These are phyloP conservation scores for Ispidina lecontei DNA, from an alignment of 2,797 vertebrate species.

Conservation along the genomic window DNA sequence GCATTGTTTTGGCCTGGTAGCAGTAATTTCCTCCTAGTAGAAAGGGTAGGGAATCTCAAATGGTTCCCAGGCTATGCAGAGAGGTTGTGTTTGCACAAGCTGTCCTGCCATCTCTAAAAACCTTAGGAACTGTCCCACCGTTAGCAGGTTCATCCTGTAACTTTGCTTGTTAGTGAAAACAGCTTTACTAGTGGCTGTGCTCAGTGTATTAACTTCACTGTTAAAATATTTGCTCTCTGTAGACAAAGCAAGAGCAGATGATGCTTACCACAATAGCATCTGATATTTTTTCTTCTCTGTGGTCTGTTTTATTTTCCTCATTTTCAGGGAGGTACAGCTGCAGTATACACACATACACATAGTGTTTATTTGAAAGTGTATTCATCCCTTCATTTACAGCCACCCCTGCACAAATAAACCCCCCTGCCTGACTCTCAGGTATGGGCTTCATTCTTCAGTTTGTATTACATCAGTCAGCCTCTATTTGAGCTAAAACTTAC, in stretches of 20 bases:
- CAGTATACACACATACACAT: not conserved
- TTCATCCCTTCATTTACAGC: not conserved
- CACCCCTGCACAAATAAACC: not conserved
- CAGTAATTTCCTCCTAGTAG: conserved; percentile 74
- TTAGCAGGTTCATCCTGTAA: not conserved
- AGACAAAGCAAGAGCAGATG: not conserved
- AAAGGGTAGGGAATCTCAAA: conserved; percentile 67
- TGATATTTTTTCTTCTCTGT: not conserved
- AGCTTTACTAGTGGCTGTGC: not conserved
- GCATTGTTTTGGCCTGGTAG: conserved; percentile 76
- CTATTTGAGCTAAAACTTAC: not conserved
- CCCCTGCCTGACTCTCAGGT: not conserved
- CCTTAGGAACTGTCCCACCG: not conserved
- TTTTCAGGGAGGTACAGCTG: not conserved
- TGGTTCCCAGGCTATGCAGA: conserved; percentile 73
- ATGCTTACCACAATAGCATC: not conserved
- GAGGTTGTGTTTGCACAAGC: conserved; percentile 50
- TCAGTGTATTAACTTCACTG: not conserved
- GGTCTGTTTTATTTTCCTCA: not conserved
- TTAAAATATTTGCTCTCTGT: not conserved
- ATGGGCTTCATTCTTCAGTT: not conserved
- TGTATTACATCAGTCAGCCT: not conserved
- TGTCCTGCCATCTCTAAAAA: conserved; percentile 34
- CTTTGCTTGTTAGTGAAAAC: not conserved
- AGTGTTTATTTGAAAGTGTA: not conserved